These are phyloP conservation scores for Synergus gifuensis DNA, from an alignment of 2,888 invertebrate genomes.

Conservation along the genomic window DNA sequence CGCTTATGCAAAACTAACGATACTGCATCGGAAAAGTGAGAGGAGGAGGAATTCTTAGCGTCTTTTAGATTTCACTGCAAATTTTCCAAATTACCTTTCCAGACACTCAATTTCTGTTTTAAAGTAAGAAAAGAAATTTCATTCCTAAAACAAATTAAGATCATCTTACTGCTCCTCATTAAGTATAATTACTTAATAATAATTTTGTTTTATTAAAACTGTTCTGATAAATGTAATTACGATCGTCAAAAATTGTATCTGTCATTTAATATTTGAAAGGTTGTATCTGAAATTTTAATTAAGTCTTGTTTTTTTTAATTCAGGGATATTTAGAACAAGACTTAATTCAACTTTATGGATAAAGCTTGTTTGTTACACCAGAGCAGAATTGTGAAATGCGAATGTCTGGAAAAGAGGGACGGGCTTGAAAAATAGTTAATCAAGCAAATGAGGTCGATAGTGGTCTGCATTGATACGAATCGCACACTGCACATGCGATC, in stretches of 20 bases:
- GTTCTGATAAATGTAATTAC: too few relatives aligned
- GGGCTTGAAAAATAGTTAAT: not conserved
- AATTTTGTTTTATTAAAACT: too few relatives aligned
- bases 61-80: not conserved
- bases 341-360: not conserved
- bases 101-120: not conserved
- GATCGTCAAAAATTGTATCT: too few relatives aligned
- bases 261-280: too few relatives aligned
- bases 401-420: not conserved
- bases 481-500: not conserved
- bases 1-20: constrained; percentile 10
- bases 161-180: not conserved
- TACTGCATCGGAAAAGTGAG: not conserved
- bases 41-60: not conserved
- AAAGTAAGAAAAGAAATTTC: not conserved
- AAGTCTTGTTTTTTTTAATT: not conserved
- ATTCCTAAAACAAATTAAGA: not conserved
- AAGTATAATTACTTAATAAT: not conserved
- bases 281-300: not conserved
- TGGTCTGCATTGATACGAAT: not conserved
- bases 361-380: not conserved
- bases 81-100: constrained; percentile 5
- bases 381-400: not conserved
- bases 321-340: not conserved
- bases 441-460: not conserved